Base-by-base conservation (phyloP, 2,888 invertebrate genomes). In the Candidula unifasciata region DNA sequence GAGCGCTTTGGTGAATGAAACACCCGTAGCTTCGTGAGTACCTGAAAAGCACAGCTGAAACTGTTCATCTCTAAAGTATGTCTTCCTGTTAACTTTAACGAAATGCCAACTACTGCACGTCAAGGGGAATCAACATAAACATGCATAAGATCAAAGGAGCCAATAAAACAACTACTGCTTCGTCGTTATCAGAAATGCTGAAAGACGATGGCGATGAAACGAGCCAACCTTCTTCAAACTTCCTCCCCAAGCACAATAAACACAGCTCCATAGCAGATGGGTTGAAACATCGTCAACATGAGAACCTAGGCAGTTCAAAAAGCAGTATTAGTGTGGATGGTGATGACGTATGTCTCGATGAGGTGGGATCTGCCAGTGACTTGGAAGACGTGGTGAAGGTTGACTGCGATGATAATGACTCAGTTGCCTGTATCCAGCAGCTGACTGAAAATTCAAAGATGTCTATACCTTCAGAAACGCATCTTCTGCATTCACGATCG, bases 141-240 rank as follows among this genome's bases (percentile, higher is more conserved):
- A 82, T 74, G 82, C 60, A 71, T 33, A 82, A 73, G 24, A 60
- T n/a, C 60, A 82, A 44, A 64, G 8, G 30, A 30, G 1, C 57
- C 3, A 82, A n/a, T 37, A 82, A 74, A 57, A 82, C 82, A n/a
- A 73, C 74, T 6, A 82, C 82, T 27, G 82, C 82, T 0, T 74
- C 33, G 1, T 71, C 82, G 8, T 30, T 82, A 74, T 82, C 82
- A 2, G 82, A 82, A 74, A 82, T 82, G 82, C 74, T 82, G 13
- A 74, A 82, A 10, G 82, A 82, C 37, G 82, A 82, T 44, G 57
- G 60, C 44, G 82, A 82, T 8, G 24, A 27, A 54, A 35, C 44
- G 44, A 44, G 44, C 44, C 44, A 44, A 13, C 13, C 44, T 10
- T 44, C 44, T 44, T 44, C 44, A 13, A 44, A 44, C 13, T 44